Percentiles rank a stretch among this genome's conserved stretches.
Evolutionary conservation across 2,797 vertebrate species (phyloP).

Genomic region (Darevskia nairensis): DNA sequence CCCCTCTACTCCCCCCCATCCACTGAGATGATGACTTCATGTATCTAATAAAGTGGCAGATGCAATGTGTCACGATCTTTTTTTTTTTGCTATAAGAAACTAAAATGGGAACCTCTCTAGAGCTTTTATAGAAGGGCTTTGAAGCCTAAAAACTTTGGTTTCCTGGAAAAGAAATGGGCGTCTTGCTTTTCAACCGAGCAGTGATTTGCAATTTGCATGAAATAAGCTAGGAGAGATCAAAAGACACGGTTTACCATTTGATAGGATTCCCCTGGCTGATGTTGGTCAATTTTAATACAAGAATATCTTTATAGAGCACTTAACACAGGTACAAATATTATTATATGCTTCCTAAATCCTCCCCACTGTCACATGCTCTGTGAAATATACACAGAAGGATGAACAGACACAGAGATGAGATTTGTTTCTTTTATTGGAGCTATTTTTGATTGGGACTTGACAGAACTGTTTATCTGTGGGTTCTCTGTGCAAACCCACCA

Average conservation of each 20-base stretch:
- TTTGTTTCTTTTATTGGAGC: neutral
- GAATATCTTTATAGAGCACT: neutral
- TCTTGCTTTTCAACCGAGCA: neutral
- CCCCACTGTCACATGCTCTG: neutral
- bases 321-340: constrained; percentile 2
- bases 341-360: neutral
- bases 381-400: constrained; percentile 1
- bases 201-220: neutral
- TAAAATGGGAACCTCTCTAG: neutral
- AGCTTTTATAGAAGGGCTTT: neutral
- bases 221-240: constrained; percentile 1
- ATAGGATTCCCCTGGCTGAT: constrained; percentile 2
- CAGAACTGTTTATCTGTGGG: neutral
- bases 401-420: neutral
- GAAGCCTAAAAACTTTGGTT: neutral
- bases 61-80: neutral
- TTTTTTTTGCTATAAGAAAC: neutral
- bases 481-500: neutral
- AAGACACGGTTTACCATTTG: neutral
- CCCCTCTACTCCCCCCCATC: neutral
- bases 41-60: neutral
- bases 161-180: neutral
- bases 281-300: constrained; percentile 10
- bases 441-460: neutral
- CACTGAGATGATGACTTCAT: neutral